These are phyloP conservation scores for Stercorarius parasiticus DNA, from an alignment of 2,113 vertebrate genomes.

Conservation along the genomic window DNA sequence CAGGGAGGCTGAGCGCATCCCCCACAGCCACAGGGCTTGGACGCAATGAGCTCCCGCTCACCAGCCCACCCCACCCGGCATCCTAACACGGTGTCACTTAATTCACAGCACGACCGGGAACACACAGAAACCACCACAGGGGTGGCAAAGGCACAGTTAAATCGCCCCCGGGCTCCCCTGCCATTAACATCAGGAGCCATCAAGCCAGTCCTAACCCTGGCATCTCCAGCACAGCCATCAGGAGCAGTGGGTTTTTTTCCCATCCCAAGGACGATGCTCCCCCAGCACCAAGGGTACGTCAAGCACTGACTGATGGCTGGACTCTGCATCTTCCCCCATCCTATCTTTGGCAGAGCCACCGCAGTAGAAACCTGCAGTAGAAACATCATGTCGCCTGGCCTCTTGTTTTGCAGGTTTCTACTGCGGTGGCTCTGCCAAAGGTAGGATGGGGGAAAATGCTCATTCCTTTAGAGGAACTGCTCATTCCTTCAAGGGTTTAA, in stretches of 20 bases:
- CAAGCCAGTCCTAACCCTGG: constrained; percentile 46
- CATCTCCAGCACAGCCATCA: neutral
- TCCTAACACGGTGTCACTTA: neutral
- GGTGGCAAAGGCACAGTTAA: constrained; percentile 2
- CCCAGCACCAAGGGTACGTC: constrained; percentile 33
- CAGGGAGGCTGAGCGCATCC: neutral
- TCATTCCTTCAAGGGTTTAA: neutral
- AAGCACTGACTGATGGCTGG: neutral
- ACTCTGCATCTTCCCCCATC: neutral
- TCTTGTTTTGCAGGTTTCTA: neutral
- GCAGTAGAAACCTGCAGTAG: neutral
- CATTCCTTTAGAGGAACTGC: neutral
- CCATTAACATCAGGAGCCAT: constrained; percentile 19
- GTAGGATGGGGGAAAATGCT: neutral
- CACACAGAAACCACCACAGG: neutral
- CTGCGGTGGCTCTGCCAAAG: neutral
- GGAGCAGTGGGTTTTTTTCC: neutral
- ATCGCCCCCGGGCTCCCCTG: constrained; percentile 1
- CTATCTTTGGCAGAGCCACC: neutral
- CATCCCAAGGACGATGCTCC: constrained; percentile 51
- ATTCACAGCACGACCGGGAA: neutral
- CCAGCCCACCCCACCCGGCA: neutral
- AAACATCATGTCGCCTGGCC: too few relatives aligned
- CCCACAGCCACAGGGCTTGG: neutral
- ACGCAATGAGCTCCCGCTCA: neutral